Percentiles rank a stretch among this genome's conserved stretches.
phyloP scores from a whole-genome alignment of 2,888 invertebrate species.

The Hirtodrosophila duncani region DNA sequence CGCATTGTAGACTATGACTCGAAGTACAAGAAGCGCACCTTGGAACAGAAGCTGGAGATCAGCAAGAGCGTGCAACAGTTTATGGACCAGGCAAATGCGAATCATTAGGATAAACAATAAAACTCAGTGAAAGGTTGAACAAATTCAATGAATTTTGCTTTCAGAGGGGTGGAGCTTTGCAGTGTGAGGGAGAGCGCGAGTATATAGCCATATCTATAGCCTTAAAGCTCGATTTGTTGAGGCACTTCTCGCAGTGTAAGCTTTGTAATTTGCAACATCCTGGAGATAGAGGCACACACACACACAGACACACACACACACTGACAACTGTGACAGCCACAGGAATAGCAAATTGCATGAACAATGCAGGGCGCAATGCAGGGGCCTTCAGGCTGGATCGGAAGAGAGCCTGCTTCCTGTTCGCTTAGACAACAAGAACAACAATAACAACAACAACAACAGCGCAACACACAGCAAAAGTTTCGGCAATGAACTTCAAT shows the following conservation, averaged over 20 bases:
- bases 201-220: too few species aligned
- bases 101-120: slow-evolving; percentile 7
- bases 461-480: slow-evolving; percentile 10
- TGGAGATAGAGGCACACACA: slow-evolving; percentile 13
- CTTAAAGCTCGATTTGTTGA: too few species aligned
- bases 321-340: slow-evolving; percentile 22
- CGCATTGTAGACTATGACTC: slow-evolving; percentile 31
- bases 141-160: too few species aligned
- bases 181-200: too few species aligned
- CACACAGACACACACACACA: slow-evolving; percentile 4
- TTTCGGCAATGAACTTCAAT: slow-evolving; percentile 69
- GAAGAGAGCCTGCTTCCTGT: slow-evolving; percentile 20
- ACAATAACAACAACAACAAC: background rate
- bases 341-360: slow-evolving; percentile 34
- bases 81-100: slow-evolving; percentile 2
- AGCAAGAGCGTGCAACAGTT: slow-evolving; percentile 1
- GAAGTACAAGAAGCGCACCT: slow-evolving; percentile 1
- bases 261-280: slow-evolving; percentile 58
- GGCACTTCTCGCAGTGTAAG: too few species aligned
- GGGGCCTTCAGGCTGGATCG: background rate
- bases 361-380: slow-evolving; percentile 4
- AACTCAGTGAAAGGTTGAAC: background rate
- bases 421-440: slow-evolving; percentile 21
- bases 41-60: slow-evolving; percentile 11
- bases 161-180: background rate